These are phyloP conservation scores for Rhagophthalmus giganteus DNA, from an alignment of 2,888 invertebrate genomes.

Conservation along the genomic window DNA sequence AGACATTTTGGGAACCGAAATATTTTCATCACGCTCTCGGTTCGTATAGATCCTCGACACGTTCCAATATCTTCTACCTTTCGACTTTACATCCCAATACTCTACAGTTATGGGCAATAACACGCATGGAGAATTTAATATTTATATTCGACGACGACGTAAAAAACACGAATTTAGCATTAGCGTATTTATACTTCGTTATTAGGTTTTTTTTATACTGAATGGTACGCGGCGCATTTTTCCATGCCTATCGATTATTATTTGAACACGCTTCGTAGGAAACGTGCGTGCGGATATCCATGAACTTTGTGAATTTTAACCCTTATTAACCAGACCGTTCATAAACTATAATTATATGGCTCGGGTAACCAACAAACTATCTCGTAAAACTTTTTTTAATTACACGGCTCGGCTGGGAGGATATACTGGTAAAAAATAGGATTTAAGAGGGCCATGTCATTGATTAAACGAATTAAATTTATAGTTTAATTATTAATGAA, in stretches of 20 bases:
- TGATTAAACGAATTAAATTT: too few species aligned
- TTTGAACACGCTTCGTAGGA: background rate
- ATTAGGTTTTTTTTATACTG: background rate
- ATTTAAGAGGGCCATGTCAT: too few species aligned
- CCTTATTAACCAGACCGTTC: too few species aligned
- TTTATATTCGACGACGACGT: background rate
- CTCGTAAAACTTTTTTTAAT: too few species aligned
- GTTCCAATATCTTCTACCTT: slow-evolving; percentile 27
- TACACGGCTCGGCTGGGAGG: too few species aligned
- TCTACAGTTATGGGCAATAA: slow-evolving; percentile 16
- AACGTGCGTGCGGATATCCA: too few species aligned
- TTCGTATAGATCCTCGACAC: slow-evolving; percentile 26
- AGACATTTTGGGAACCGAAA: slow-evolving; percentile 23
- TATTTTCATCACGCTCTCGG: slow-evolving; percentile 25
- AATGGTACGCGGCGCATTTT: too few species aligned
- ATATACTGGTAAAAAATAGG: too few species aligned
- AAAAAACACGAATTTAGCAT: background rate
- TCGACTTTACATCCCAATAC: slow-evolving; percentile 25
- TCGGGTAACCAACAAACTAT: too few species aligned
- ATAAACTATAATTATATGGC: too few species aligned
- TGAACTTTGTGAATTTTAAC: too few species aligned
- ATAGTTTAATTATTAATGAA: too few species aligned
- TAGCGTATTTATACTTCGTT: background rate
- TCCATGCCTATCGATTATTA: background rate
- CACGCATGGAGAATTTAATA: slow-evolving; percentile 20